Base-by-base conservation (phyloP, 2,888 invertebrate species). In the Cerceris rybyensis region DNA sequence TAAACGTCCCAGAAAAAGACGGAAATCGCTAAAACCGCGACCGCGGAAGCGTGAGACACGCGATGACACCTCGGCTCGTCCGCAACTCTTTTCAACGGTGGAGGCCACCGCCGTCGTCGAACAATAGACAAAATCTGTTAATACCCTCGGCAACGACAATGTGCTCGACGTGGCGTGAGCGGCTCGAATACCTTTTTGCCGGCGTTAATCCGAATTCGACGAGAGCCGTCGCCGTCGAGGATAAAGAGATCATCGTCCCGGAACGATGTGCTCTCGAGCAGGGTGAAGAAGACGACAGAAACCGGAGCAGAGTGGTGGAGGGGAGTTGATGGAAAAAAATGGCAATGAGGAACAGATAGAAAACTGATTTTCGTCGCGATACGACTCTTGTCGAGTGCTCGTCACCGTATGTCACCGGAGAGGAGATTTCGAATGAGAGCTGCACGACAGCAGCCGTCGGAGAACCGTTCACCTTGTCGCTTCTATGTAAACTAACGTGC, bases 111-210 rank as follows among this genome's bases (percentile, higher is more conserved):
- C 63, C 71, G 59, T 72, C 43, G 74, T 42, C 70, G 84, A 85
- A 88, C 88, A 89, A 89, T 89, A 72, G 81, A 49, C 80, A 68
- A 88, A 91, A 91, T 91, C 91, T 89, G 88, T 89, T 91, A 91
- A 91, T 91, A 87, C 90, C 86, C 72, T 71, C 81, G 75, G 74
- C 65, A 76, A 84, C 79, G 72, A 91, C 91, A 91, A 91, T 90
- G 90, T 78, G 87, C 70, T 84, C 90, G 86, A 82, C 84, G 85
- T 88, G 83, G 86, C 90, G 88, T 90, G 89, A 90, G 86, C 86
- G 83, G 83, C 84, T 82, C 88, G 88, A 86, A 90, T 91, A 91
- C 91, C 91, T 91, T 91, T 85, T 91, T 90, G 88, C 89, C 80
- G 91, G 87, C 90, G 88, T 86, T 91, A 91, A 91, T 91, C 91